Base-by-base conservation (phyloP, 2,888 invertebrate species). In the Gastrophysa polygoni region DNA sequence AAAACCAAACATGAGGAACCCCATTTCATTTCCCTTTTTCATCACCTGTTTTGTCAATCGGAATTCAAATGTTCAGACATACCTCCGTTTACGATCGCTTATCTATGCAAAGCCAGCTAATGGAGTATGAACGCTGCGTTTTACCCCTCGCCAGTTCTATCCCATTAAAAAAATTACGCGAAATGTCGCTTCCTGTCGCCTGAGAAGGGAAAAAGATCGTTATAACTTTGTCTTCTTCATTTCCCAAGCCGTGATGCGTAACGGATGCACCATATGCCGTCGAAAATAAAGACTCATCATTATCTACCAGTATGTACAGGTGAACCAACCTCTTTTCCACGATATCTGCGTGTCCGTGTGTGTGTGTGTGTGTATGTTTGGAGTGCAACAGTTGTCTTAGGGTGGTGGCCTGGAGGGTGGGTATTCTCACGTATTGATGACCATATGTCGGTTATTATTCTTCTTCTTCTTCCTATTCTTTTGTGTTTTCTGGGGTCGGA, bases 201-300 rank as follows among this genome's bases (percentile, higher is more conserved):
- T 55, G 50, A 64, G 66, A 64, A 24, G 56, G 51, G 48, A 64
- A 67, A 71, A 73, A 72, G 75, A 70, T 71, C 73, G 75, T 75
- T 75, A 73, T 17, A 55, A 58, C 50, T 55, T 58, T 43, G 48
- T 65, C 68, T 72, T 68, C 70, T 68, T 68, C 71, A 67, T 75
- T 78, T 78, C 78, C 76, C 78, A 77, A 73, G 75, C 77, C 74
- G 73, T 78, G 71, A 77, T 71, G 75, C 80, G 78, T 80, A 80
- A 80, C 80, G 79, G 76, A 77, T 77, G 68, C 66, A 71, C 78
- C 80, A 80, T 75, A 80, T 80, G 80, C 71, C 75, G 73, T 61
- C 51, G 57, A 66, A 60, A 67, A 61, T 62, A 4, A n/a, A 2
- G 38, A 38, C 10, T 14, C 38, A 38, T 38, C 14, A 38, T 52